phyloP scores from a whole-genome alignment of 2,888 invertebrate genomes.

The Epinotia brunnichana region DNA sequence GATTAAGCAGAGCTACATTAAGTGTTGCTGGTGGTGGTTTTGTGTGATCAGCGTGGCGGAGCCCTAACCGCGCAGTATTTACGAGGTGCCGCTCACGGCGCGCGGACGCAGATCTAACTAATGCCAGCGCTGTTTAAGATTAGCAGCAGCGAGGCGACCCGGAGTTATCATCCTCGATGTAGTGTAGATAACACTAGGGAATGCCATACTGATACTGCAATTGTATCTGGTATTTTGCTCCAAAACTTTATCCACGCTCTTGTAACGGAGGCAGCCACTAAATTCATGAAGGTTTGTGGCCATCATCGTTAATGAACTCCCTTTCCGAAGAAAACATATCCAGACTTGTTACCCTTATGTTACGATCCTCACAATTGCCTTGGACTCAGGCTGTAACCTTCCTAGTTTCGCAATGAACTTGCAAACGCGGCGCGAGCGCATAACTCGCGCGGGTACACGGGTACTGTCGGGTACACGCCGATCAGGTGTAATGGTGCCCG shows the following conservation, averaged over 20 bases:
- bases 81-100: slow-evolving; percentile 33
- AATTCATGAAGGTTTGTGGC: not conserved
- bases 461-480: not conserved
- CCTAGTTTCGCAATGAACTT: slow-evolving; percentile 19
- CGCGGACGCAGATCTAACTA: slow-evolving; percentile 23
- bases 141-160: slow-evolving; percentile 17
- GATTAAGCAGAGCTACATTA: not conserved
- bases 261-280: not conserved
- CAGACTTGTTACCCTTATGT: not conserved
- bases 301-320: not conserved
- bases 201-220: not conserved
- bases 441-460: slow-evolving; percentile 14
- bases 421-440: slow-evolving; percentile 13
- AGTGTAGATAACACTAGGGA: too few species aligned
- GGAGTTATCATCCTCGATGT: slow-evolving; percentile 31
- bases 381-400: slow-evolving; percentile 1
- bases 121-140: slow-evolving; percentile 33
- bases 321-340: not conserved
- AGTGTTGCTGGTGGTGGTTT: not conserved
- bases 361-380: slow-evolving; percentile 13
- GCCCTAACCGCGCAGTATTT: slow-evolving; percentile 13
- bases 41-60: not conserved
- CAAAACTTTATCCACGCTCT: not conserved
- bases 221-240: slow-evolving; percentile 19
- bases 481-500: slow-evolving; percentile 23